These are phyloP conservation scores for Perca flavescens DNA, from an alignment of 2,113 vertebrate genomes.

Conservation along the genomic window DNA sequence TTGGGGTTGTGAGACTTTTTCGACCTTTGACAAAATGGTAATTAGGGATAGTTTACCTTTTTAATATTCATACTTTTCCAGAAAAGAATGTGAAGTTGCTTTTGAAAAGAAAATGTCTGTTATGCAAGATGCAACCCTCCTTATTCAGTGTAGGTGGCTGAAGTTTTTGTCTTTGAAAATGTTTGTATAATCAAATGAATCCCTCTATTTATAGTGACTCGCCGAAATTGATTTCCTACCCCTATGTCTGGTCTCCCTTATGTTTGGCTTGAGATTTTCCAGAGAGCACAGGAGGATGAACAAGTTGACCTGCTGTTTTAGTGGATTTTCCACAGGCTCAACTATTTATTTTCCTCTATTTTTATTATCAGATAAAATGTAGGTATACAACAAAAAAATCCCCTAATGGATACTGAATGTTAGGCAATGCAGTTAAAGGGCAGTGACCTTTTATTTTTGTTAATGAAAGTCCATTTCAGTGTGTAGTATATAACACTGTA, in stretches of 20 bases:
- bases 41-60: conserved; percentile 72
- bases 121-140: conserved; percentile 60
- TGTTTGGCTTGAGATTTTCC: conserved; percentile 68
- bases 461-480: conserved; percentile 74
- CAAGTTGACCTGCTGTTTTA: conserved; percentile 55
- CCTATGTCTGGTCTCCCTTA: conserved; percentile 52
- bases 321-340: conserved; percentile 64
- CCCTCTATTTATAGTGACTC: conserved; percentile 76
- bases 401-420: conserved; percentile 80
- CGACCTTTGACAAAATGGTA: conserved; percentile 57
- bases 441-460: conserved; percentile 76
- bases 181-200: conserved; percentile 71
- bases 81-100: conserved; percentile 81
- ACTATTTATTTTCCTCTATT: conserved; percentile 68
- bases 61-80: conserved; percentile 82
- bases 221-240: conserved; percentile 67
- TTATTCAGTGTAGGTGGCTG: conserved; percentile 71
- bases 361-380: conserved; percentile 61
- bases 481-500: conserved; percentile 81
- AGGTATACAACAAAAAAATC: conserved; percentile 45
- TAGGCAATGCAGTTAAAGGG: conserved; percentile 77
- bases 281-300: conserved; percentile 52
- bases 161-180: conserved; percentile 75
- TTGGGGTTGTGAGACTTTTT: conserved; percentile 67
- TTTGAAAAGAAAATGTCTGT: conserved; percentile 56